Base-by-base conservation (phyloP, 2,797 vertebrate species). In the Chelon labrosus region DNA sequence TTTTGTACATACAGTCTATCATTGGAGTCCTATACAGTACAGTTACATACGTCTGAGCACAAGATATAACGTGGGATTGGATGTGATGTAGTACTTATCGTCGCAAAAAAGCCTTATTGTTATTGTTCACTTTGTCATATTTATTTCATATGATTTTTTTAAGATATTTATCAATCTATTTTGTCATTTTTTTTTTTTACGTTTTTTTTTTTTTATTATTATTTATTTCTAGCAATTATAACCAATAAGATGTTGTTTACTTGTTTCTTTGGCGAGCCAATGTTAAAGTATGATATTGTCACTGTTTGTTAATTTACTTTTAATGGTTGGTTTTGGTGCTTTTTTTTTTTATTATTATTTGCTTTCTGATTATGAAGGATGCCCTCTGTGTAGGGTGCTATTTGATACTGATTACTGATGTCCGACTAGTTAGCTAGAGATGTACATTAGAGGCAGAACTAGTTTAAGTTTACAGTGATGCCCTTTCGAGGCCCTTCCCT, bases 31-130 rank as follows among this genome's bases (percentile, higher is more conserved):
- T 88, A 77, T 85, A 86, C 80, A 83, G 91, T 90, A 80, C 88
- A 83, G 87, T 89, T 87, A 70, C 88, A 84, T 85, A 89, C 25
- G 88, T 92, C 89, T 90, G 91, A 93, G 93, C 91, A 94, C 89
- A 92, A 92, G 87, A 87, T 90, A 85, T 91, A 91, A 76, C 47
- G 84, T 88, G 92, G 85, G 90, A 87, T 89, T 82, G 89, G 89
- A 91, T 89, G 89, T 92, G 90, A 90, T 89, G 91, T 93, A 87
- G 85, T 91, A 89, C 80, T 92, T 88, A 89, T 86, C 80, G 91
- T 92, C 52, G 85, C 85, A 86, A 88, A 88, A 89, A 90, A 93
- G 94, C 94, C 95, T 95, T 95, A 95, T 91, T 92, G 93, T 94
- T 92, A 91, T 91, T 37, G 91, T 92, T 93, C 86, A 89, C 87